Base-by-base conservation (phyloP, 2,113 vertebrate species). In the Callipepla squamata region DNA sequence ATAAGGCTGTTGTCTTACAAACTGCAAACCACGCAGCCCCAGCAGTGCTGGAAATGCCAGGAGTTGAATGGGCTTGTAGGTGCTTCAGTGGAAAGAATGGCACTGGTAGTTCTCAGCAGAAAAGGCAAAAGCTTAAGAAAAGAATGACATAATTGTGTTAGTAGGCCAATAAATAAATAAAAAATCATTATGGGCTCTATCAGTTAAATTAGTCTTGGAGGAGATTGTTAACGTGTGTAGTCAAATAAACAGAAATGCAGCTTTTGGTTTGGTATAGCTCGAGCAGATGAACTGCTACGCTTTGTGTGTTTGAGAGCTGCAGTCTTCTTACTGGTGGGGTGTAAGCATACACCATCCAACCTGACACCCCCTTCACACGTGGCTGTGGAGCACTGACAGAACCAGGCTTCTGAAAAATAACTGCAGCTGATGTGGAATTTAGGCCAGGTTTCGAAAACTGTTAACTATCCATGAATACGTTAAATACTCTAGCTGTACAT, bases 261-360 rank as follows among this genome's bases (percentile, higher is more conserved):
- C 15, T 81, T 93, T 65, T 68, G 23, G 15, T 36, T 79, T 85
- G 28, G 8, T 2, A 1, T 65, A 58, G n/a, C n/a, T 85, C 66
- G 11, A 85, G 63, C 23, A 55, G 72, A 16, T 53, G 53, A 95
- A 13, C 53, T 77, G 67, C 58, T 22, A 0, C 40, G 58, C n/a
- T 91, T 76, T 72, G 45, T 81, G 23, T 40, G 14, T 80, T 87
- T 91, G 79, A 59, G 87, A 78, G 67, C 45, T 86, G 26, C 4
- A 9, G 34, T 16, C 25, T 28, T 15, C 34, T 10, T 40, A 4
- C 68, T 53, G 47, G 30, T 30, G 44, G 63, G 65, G 47, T 55
- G 55, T 59, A 34, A 32, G 44, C 34, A 26, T 69, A 6, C 7
- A 23, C 6, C 5, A 79, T 75, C 13, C 63, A 59, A 1, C 0